Conservation (phyloP, 2,797 vertebrate species). For the Rhincodon typus region DNA sequence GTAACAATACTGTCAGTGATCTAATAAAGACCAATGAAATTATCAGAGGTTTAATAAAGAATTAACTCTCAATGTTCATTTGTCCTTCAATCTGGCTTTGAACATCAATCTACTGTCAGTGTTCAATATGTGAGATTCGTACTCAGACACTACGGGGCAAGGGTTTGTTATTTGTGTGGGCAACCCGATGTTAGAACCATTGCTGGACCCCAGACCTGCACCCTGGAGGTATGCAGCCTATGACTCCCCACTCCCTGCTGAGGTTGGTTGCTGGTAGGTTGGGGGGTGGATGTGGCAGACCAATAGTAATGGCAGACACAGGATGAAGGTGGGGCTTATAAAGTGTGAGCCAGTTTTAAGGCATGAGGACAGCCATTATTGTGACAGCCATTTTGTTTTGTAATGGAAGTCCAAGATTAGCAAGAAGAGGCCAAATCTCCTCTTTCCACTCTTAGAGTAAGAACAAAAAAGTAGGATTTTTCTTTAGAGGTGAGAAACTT, state of each 20-base stretch:
- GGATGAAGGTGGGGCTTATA: not conserved
- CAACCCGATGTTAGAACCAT: too few relatives aligned
- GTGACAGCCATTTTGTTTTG: too few relatives aligned
- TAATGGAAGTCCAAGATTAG: too few relatives aligned
- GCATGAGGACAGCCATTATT: too few relatives aligned
- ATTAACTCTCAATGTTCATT: not conserved
- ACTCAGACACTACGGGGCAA: not conserved
- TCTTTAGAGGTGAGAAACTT: too few relatives aligned
- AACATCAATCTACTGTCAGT: not conserved
- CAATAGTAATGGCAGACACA: not conserved
- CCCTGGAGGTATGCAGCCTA: not conserved
- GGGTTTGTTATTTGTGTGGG: too few relatives aligned
- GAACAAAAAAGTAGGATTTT: too few relatives aligned
- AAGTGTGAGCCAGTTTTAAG: too few relatives aligned
- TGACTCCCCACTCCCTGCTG: not conserved
- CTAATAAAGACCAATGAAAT: not conserved
- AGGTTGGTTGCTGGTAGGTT: not conserved
- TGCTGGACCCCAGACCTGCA: too few relatives aligned
- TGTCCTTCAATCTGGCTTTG: not conserved
- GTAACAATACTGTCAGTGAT: not conserved
- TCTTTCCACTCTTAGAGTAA: too few relatives aligned
- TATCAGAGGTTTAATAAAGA: not conserved
- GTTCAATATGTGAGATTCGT: not conserved
- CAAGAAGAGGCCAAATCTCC: too few relatives aligned
- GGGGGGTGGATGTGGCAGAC: not conserved